phyloP scores from a whole-genome alignment of 2,113 vertebrate genomes.

The Callospermophilus lateralis region DNA sequence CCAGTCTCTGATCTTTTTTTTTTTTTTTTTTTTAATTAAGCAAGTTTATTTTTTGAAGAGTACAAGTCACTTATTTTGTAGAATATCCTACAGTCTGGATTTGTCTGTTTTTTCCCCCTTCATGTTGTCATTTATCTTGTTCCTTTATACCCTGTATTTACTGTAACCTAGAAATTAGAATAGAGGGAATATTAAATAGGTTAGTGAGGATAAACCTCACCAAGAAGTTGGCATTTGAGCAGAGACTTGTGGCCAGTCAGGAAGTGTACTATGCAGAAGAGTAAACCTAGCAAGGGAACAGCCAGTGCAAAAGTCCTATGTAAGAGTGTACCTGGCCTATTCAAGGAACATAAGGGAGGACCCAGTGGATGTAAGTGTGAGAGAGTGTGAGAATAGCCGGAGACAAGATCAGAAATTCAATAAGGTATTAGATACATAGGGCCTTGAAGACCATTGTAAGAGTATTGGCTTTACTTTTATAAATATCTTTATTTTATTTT shows the following conservation, averaged over 20 bases:
- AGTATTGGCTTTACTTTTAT: slow-evolving; percentile 34
- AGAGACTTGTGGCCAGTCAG: slow-evolving; percentile 46
- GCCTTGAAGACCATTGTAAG: neutral
- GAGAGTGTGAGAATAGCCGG: neutral
- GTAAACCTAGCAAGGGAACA: neutral
- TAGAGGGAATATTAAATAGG: slow-evolving; percentile 38
- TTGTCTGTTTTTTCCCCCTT: neutral
- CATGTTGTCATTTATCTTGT: slow-evolving; percentile 38
- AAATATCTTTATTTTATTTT: neutral
- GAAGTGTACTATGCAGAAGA: slow-evolving; percentile 35
- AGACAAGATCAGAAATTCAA: slow-evolving; percentile 43
- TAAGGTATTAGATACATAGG: neutral
- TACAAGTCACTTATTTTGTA: slow-evolving; percentile 2
- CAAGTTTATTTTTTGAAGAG: neutral
- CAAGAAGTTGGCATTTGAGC: slow-evolving; percentile 42
- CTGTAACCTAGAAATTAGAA: slow-evolving; percentile 51
- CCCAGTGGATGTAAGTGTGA: neutral
- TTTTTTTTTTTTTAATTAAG: too few species aligned
- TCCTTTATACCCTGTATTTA: slow-evolving; percentile 7
- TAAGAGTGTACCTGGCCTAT: neutral
- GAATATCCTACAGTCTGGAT: slow-evolving; percentile 36
- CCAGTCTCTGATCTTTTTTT: too few species aligned
- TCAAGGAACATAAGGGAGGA: slow-evolving; percentile 13
- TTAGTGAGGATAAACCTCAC: slow-evolving; percentile 32
- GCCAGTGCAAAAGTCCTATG: slow-evolving; percentile 29